Base-by-base conservation (phyloP, 2,113 vertebrate genomes). In the Eidolon helvum region DNA sequence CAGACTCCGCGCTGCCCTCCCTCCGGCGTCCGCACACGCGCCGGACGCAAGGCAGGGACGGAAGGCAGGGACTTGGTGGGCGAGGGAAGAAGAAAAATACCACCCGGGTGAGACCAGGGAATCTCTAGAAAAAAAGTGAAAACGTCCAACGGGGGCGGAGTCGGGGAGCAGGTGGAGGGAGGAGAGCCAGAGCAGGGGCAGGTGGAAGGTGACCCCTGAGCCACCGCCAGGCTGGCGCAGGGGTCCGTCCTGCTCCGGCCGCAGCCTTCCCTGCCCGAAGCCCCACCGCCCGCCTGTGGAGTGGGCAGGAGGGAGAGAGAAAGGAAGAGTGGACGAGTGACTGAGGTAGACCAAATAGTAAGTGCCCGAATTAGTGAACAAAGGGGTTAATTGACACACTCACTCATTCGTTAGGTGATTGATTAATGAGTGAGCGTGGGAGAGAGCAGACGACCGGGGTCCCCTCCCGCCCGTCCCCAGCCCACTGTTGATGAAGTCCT, bases 401-500 rank as follows among this genome's bases (percentile, higher is more conserved):
- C 53, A 53, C 33, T 40, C n/a, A 7, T 6, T 50, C 10, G 26
- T 38, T 19, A 45, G n/a, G 10, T 90, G 61, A 30, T 10, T 4
- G 4, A 19, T 28, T 35, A 66, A 26, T 6, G 80, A 63, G 40
- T 21, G 59, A 14, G 45, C 18, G 88, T 3, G 75, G 10, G 86
- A 19, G 48, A 43, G 72, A 24, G 71, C 66, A 9, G 21, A 26
- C 22, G 74, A 2, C 43, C 48, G 9, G 55, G 26, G 61, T 16
- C 33, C 80, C 90, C 43, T 38, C 69, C 96, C 53, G 6, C 72
- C 79, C 68, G 50, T 2, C 43, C 90, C 77, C 80, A 71, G 95
- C 98, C 0, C 98, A 99, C 99, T 99, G 0, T 99, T 99, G 97
- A 99, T 97, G 98, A 99, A 99, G 87, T 99, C 84, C 98, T 99